Base-by-base conservation (phyloP, 2,797 vertebrate genomes). In the Sebastes wilsoni region DNA sequence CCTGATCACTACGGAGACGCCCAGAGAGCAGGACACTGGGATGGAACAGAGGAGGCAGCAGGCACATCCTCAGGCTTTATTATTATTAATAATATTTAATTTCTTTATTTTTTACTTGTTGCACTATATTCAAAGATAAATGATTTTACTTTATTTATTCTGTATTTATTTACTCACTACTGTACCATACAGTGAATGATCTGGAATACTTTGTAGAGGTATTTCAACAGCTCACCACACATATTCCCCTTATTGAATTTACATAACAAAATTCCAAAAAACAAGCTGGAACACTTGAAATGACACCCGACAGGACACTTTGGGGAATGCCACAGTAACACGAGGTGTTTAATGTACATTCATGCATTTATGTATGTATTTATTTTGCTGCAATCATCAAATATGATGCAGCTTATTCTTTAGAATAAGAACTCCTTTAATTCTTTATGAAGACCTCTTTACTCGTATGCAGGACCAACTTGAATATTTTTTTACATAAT, bases 1-100 rank as follows among this genome's bases (percentile, higher is more conserved):
- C 28, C 83, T 79, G 81, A 84, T 86, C 85, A 81, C 80, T 22
- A 58, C 34, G 7, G 46, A 49, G 46, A 49, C 46, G 18, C 46
- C 7, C 46, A 32, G 32, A 59, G 49, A 66, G 58, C 66, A 81
- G 60, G 59, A 81, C 36, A 62, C 54, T 28, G 20, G 30, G 34
- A 62, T 18, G 65, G 79, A 72, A 59, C 72, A 77, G 56, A 74
- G 55, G 6, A 55, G 38, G 42, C 55, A 66, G 14, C 3, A 66
- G 55, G 28, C 42, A 36, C 16, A 25, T n/a, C 25, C n/a, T 13
- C 8, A 20, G n/a, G 9, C 20, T 18, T 36, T 14, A 65, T 27
- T 8, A 23, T 32, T 42, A 54, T 54, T 54, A 54, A n/a, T n/a
- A 22, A 30, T 14, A 23, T 23, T 36, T 12, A 8, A 8, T 52